A percentile compares a stretch with the other conserved stretches of the same genome.
Evolutionary conservation across 1,140 invertebrate species (phyloP).

Genomic region (Drosophila kohkoa): DNA sequence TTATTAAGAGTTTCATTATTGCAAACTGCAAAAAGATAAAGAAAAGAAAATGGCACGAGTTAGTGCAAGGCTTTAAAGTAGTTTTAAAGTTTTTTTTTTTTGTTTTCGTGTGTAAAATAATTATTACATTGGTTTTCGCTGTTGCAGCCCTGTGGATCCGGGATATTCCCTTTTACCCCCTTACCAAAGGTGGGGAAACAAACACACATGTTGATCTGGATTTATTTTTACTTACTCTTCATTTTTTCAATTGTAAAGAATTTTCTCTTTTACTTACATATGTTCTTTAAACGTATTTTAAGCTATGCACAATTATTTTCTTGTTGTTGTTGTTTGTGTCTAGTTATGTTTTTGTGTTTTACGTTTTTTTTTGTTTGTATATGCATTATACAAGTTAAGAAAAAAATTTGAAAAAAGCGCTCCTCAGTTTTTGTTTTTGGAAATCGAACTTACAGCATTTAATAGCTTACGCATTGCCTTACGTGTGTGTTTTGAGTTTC

Average conservation of each 20-base stretch:
- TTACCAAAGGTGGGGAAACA: conserved; percentile 82
- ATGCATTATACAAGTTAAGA: conserved; percentile 28
- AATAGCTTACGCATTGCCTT: conserved; percentile 25
- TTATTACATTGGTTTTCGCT: neutral
- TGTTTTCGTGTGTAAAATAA: conserved; percentile 19
- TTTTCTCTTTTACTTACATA: conserved; percentile 70
- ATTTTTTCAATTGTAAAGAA: conserved; percentile 80
- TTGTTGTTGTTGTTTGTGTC: conserved; percentile 46
- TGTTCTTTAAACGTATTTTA: conserved; percentile 76
- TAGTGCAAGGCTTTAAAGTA: conserved; percentile 60
- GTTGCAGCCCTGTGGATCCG: conserved; percentile 28
- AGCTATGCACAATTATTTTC: conserved; percentile 70
- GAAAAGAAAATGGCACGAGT: conserved; percentile 74
- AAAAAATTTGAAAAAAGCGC: conserved; percentile 21
- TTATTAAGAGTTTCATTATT: conserved; percentile 74
- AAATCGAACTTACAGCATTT: conserved; percentile 41
- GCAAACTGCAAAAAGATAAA: conserved; percentile 83
- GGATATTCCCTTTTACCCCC: conserved; percentile 69
- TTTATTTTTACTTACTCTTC: conserved; percentile 82
- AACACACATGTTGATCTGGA: conserved; percentile 71
- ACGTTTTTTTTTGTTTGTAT: neutral
- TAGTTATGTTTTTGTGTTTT: conserved; percentile 28
- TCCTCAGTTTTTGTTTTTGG: conserved; percentile 17
- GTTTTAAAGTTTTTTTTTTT: conserved; percentile 27
- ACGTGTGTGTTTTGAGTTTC: conserved; percentile 7